Evolutionary conservation across 2,113 vertebrate genomes (phyloP).

Genomic region (Cyanistes caeruleus): DNA sequence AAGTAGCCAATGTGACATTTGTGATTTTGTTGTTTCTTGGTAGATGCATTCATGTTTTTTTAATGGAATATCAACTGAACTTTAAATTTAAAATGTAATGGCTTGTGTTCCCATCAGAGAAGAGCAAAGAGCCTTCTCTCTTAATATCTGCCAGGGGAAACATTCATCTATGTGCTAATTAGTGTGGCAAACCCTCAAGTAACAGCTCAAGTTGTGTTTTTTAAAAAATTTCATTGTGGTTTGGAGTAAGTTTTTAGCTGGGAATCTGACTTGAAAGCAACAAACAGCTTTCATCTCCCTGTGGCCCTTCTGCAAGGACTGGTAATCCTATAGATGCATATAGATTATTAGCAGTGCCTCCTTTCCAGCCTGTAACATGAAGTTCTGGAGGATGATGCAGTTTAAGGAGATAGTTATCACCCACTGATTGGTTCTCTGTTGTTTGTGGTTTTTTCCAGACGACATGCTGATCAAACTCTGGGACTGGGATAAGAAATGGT

Average conservation of each 20-base stretch:
- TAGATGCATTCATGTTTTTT: background rate
- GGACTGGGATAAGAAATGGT: constrained; percentile 99
- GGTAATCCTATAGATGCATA: background rate
- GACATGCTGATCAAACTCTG: constrained; percentile 99
- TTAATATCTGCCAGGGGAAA: background rate
- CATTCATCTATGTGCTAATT: background rate
- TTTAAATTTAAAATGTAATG: background rate
- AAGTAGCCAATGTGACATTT: background rate
- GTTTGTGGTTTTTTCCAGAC: constrained; percentile 76
- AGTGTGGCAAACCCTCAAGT: background rate
- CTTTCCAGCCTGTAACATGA: background rate
- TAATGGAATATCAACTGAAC: background rate
- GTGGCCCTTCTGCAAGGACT: background rate
- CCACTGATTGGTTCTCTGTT: constrained; percentile 15
- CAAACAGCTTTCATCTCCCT: background rate
- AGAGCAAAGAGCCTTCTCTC: background rate
- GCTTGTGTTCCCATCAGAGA: background rate
- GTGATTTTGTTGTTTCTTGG: background rate
- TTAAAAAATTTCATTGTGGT: rapidly evolving
- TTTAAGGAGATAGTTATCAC: background rate
- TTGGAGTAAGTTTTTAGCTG: background rate
- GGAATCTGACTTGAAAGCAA: background rate
- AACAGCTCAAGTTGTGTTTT: background rate
- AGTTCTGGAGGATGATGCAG: background rate
- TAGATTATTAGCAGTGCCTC: background rate